Evolutionary conservation across 2,113 vertebrate species (phyloP), one percentile per base, ranked within the genome.

Genomic region (Hyla sarda): DNA sequence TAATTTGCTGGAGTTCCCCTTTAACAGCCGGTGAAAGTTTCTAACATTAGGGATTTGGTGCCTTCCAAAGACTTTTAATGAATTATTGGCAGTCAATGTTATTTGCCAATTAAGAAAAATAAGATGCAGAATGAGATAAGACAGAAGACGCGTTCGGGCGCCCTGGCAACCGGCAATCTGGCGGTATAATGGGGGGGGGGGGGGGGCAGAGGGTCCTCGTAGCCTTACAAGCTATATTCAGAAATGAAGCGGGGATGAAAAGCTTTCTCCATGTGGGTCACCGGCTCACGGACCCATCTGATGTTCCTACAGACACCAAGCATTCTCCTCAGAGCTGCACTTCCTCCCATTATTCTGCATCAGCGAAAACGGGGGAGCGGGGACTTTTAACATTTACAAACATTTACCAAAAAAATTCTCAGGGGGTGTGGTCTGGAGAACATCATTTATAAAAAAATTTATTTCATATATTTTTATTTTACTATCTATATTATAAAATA

Each of bases 331-430:
- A 86, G n/a, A 28, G 84, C 28, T 50, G 83, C 84, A 71, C 84
- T 52, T 85, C 84, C 73, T 58, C 75, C 77, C 25, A 86, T 86
- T 86, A 86, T 86, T 86, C 65, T 32, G 48, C 84, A 71, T 86
- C 50, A n/a, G 2, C 79, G 84, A 72, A 85, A 30, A 79, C 25
- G 71, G 84, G 54, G 34, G 76, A 71, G 62, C 79, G 65, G 56
- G 80, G 76, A 86, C 84, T 86, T 80, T 77, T 86, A 79, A 86
- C 84, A 86, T 86, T 81, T 80, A 54, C 50, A 72, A 79, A 86
- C 17, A 81, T 86, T 72, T 76, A 84, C 34, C 52, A 50, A n/a
- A n/a, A n/a, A n/a, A n/a, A n/a, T n/a, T n/a, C n/a, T n/a, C n/a
- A n/a, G n/a, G n/a, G n/a, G n/a, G n/a, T n/a, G n/a, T n/a, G n/a